A percentile compares a stretch with the other conserved stretches of the same genome.
phyloP scores from a whole-genome alignment of 1,140 invertebrate genomes.

The Drosophila leontia region DNA sequence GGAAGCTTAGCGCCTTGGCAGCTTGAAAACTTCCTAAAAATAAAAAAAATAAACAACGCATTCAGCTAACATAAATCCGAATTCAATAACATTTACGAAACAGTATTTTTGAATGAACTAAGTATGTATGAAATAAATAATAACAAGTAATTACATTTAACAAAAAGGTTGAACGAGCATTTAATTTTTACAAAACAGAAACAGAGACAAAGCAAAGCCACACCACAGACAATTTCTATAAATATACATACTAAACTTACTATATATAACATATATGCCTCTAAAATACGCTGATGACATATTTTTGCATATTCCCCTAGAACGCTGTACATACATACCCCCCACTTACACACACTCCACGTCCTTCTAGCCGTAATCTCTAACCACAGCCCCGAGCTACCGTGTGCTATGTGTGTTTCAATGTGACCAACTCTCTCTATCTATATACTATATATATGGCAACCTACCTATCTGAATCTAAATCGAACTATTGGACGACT shows the following conservation, averaged over 20 bases:
- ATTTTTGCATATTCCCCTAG: conserved; percentile 46
- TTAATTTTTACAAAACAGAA: conserved; percentile 57
- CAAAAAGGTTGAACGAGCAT: conserved; percentile 74
- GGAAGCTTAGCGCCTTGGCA: conserved; percentile 51
- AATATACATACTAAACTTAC: conserved; percentile 12
- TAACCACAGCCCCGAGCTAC: conserved; percentile 18
- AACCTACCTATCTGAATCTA: conserved; percentile 23
- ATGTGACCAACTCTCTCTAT: conserved; percentile 68
- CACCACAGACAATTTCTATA: conserved; percentile 42
- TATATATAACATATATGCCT: conserved; percentile 1
- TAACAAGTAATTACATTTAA: conserved; percentile 33
- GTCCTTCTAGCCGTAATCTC: conserved; percentile 34
- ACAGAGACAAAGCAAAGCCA: conserved; percentile 12
- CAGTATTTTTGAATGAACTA: conserved; percentile 69
- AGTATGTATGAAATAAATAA: conserved; percentile 12
- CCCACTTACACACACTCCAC: neutral
- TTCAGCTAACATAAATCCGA: conserved; percentile 56
- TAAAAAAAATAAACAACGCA: conserved; percentile 21
- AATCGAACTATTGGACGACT: conserved; percentile 50
- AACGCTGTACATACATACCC: conserved; percentile 14
- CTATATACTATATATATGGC: conserved; percentile 29
- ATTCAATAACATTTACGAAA: conserved; percentile 66
- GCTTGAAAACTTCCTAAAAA: conserved; percentile 33
- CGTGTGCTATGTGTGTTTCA: conserved; percentile 53
- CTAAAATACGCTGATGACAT: conserved; percentile 45